phyloP scores from a whole-genome alignment of 2,797 vertebrate genomes.

The Leucoraja ocellata region DNA sequence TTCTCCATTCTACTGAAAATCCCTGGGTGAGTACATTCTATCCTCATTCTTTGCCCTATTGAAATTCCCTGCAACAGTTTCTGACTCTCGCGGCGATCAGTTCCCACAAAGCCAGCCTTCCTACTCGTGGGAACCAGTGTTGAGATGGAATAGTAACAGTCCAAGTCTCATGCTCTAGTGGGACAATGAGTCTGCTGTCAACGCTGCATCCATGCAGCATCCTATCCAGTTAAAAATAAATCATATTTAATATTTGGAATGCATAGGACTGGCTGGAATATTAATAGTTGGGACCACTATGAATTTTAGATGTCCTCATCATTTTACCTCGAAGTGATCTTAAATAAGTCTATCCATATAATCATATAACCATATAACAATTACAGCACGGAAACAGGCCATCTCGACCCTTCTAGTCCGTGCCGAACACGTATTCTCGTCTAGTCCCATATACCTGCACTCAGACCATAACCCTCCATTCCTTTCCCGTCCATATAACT shows the following conservation, averaged over 20 bases:
- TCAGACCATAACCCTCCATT: too few species aligned
- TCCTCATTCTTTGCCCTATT: background rate
- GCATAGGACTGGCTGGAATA: background rate
- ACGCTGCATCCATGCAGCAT: background rate
- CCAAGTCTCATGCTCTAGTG: background rate
- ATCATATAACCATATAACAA: too few species aligned
- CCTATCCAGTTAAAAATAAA: too few species aligned
- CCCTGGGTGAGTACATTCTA: background rate
- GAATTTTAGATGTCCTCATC: background rate
- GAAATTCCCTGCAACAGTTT: background rate
- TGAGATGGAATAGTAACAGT: background rate
- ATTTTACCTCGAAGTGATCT: background rate
- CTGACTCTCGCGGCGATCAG: background rate
- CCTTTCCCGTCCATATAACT: too few species aligned
- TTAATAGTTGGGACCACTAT: background rate
- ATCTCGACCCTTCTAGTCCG: too few species aligned
- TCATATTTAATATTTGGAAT: background rate
- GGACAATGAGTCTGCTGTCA: background rate
- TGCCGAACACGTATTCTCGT: too few species aligned
- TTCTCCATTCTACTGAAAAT: background rate
- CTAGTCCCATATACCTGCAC: too few species aligned
- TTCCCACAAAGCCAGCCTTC: background rate
- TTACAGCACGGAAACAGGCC: too few species aligned
- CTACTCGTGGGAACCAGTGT: background rate
- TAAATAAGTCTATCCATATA: background rate